Conservation (phyloP, 2,113 vertebrate genomes). For the Polyodon spathula region DNA sequence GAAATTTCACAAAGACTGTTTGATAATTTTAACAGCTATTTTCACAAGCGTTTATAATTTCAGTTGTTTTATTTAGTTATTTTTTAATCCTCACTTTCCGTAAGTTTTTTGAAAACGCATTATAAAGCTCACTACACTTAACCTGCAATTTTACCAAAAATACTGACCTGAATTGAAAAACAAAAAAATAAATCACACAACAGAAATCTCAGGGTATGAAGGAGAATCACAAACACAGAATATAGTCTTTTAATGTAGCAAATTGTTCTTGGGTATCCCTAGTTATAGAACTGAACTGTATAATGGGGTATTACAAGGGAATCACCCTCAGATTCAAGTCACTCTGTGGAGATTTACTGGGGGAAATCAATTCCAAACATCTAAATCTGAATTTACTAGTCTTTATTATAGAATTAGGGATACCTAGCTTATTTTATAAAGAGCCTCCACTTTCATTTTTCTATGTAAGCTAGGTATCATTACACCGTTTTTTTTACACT, state of each 20-base stretch:
- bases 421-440: slow-evolving; percentile 22
- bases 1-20: too few relatives aligned
- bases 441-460: slow-evolving; percentile 13
- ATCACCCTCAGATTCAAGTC: too few relatives aligned
- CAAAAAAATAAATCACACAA: slow-evolving; percentile 31
- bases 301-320: too few relatives aligned
- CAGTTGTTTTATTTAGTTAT: slow-evolving; percentile 29
- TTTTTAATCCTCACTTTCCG: too few relatives aligned
- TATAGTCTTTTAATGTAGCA: slow-evolving; percentile 52
- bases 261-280: slow-evolving; percentile 27
- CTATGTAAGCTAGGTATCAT: slow-evolving; percentile 10
- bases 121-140: slow-evolving; percentile 21
- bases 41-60: slow-evolving; percentile 21
- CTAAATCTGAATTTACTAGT: slow-evolving; percentile 1
- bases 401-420: slow-evolving; percentile 18
- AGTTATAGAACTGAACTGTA: slow-evolving; percentile 19
- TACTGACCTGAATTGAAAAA: slow-evolving; percentile 27
- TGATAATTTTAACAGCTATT: slow-evolving; percentile 22
- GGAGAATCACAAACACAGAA: too few relatives aligned
- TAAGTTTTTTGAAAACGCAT: too few relatives aligned
- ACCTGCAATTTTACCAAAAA: slow-evolving; percentile 38
- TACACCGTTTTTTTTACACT: slow-evolving; percentile 12
- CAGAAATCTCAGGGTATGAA: slow-evolving; percentile 59
- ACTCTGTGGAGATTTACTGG: too few relatives aligned
- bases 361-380: too few relatives aligned